Evolutionary conservation across 2,113 vertebrate genomes (phyloP).

Genomic region (Phylloscopus whistleri): DNA sequence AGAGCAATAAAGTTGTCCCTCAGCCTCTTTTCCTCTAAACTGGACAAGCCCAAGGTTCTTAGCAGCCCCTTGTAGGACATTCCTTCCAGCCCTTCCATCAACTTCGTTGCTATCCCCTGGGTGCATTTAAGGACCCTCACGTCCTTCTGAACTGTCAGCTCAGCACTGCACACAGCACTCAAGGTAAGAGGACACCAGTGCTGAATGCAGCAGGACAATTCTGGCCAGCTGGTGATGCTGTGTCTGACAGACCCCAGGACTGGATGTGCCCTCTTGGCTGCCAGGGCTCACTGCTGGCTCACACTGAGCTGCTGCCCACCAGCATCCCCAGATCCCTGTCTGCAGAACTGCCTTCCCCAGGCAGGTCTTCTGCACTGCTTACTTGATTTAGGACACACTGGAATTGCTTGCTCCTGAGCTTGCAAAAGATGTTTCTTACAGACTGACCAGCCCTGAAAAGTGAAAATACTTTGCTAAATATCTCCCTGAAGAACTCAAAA

Average conservation of each 20-base stretch:
- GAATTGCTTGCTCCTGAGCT: background rate
- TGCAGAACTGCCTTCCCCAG: background rate
- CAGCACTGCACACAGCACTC: background rate
- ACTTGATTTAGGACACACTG: background rate
- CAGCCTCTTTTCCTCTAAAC: background rate
- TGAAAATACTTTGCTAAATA: background rate
- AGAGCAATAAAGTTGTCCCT: background rate
- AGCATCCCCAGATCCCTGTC: background rate
- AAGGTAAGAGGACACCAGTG: no score
- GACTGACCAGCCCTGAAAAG: background rate
- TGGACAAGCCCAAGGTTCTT: background rate
- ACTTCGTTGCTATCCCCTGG: background rate
- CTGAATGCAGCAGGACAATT: background rate
- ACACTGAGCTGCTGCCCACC: background rate
- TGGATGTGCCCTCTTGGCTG: background rate
- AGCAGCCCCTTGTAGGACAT: background rate
- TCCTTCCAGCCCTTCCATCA: background rate
- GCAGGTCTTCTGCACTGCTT: rapidly evolving
- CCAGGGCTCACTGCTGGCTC: background rate
- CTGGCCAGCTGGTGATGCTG: background rate
- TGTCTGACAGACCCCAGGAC: background rate
- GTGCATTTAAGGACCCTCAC: background rate
- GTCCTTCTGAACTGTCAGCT: background rate
- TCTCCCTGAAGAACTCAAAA: background rate
- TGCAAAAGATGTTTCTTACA: background rate